These are phyloP conservation scores for Tachystola acroxantha DNA, from an alignment of 2,888 invertebrate species.

Conservation along the genomic window DNA sequence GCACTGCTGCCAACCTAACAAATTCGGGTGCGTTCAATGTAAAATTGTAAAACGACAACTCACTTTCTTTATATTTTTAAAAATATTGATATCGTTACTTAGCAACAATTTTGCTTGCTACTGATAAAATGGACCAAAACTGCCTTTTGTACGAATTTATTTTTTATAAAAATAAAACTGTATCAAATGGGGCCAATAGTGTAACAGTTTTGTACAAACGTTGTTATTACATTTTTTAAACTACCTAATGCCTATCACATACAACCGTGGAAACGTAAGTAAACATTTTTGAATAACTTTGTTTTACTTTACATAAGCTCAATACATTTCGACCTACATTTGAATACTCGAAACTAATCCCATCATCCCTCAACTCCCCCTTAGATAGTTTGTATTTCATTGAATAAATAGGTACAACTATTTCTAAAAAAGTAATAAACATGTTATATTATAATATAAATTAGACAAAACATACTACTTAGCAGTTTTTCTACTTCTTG, in stretches of 20 bases:
- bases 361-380: too few species aligned
- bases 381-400: too few species aligned
- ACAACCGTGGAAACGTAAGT: constrained; percentile 71
- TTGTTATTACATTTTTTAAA: constrained; percentile 28
- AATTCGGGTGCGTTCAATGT: background rate
- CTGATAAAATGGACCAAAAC: constrained; percentile 55
- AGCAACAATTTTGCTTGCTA: constrained; percentile 43
- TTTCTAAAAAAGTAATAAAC: too few species aligned
- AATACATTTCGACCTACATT: background rate
- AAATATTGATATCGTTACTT: constrained; percentile 28
- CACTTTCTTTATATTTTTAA: background rate
- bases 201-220: constrained; percentile 30
- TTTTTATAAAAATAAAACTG: constrained; percentile 29
- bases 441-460: too few species aligned
- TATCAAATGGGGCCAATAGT: constrained; percentile 53
- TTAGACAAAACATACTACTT: too few species aligned
- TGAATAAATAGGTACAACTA: too few species aligned
- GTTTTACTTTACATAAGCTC: constrained; percentile 4
- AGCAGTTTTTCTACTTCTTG: too few species aligned
- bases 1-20: constrained; percentile 1
- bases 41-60: background rate
- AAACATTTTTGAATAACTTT: constrained; percentile 3
- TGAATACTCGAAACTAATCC: background rate
- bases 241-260: constrained; percentile 59
- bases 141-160: constrained; percentile 66